Evolutionary conservation across 2,113 vertebrate genomes (phyloP), one percentile per base, ranked within the genome.

Genomic region (Ranitomeya imitator): DNA sequence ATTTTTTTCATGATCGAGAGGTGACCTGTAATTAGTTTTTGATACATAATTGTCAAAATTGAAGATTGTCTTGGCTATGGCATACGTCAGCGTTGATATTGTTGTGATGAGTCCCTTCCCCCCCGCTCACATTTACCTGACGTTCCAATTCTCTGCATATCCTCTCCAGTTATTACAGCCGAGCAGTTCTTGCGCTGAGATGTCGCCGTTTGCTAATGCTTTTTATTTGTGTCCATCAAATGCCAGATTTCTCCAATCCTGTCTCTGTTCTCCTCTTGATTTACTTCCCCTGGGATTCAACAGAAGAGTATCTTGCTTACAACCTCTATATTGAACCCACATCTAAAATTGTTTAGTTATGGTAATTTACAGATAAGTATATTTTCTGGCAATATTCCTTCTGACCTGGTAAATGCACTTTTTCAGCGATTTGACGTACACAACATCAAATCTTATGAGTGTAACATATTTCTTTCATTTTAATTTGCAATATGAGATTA

Each of bases 401-500:
- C 71, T 93, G 91, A 93, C 93, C 92, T 90, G 74, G 65, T 86
- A 86, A 91, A 83, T 86, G 90, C 90, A 86, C 73, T 89, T 80
- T 85, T 52, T 90, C 90, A 85, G 85, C 89, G 92, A 88, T 92
- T 87, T 91, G 79, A 92, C 88, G 78, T 3, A 21, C 3, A 19
- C 90, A 93, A 93, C 80, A 93, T 79, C 69, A 85, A 92, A 89
- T 89, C 81, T 57, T 79, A 67, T 45, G 90, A 90, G 91, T 91
- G 89, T 79, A 90, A 92, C 89, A 90, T 92, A 89, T 93, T 95
- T 94, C 91, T 93, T 94, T 94, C 91, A 92, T 94, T 95, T 92
- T 93, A 83, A 88, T 92, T 91, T 92, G 90, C 91, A 93, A 89
- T 86, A 31, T 90, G 65, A 73, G 89, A 92, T 92, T 87, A 85